Conservation (phyloP, 2,797 vertebrate species). For the Amphiprion clarkii region DNA sequence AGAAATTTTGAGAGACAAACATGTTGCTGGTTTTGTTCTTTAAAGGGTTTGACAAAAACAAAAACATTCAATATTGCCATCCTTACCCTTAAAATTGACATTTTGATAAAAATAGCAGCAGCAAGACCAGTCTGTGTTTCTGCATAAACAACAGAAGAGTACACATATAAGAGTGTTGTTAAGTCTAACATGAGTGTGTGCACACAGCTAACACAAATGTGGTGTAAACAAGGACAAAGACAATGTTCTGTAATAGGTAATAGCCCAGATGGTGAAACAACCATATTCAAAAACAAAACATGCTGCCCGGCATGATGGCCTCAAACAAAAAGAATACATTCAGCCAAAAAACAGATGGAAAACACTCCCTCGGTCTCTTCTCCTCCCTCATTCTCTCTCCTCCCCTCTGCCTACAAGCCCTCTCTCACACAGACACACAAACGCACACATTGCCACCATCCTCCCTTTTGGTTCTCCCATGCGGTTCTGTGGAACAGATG, state of each 20-base stretch:
- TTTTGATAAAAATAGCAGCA: neutral
- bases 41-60: neutral
- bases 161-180: conserved; percentile 19
- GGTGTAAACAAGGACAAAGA: conserved; percentile 65
- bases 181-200: conserved; percentile 28
- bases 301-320: conserved; percentile 66
- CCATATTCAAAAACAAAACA: conserved; percentile 69
- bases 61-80: neutral
- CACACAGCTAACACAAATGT: conserved; percentile 37
- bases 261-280: conserved; percentile 74
- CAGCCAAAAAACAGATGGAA: conserved; percentile 79
- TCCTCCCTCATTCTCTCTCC: conserved; percentile 68
- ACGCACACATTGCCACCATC: conserved; percentile 24
- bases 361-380: conserved; percentile 73
- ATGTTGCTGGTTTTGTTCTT: neutral
- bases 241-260: conserved; percentile 63
- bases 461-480: conserved; percentile 62
- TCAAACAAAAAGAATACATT: conserved; percentile 75
- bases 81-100: neutral
- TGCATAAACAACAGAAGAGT: conserved; percentile 38
- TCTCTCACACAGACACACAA: conserved; percentile 35
- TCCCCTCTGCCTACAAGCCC: conserved; percentile 41
- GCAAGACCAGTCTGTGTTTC: conserved; percentile 30
- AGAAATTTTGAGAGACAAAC: neutral
- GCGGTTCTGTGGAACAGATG: conserved; percentile 70